Percentiles rank a stretch among this genome's conserved stretches.
These are phyloP conservation scores for Moxostoma hubbsi DNA, from an alignment of 2,797 vertebrate genomes.

Conservation along the genomic window DNA sequence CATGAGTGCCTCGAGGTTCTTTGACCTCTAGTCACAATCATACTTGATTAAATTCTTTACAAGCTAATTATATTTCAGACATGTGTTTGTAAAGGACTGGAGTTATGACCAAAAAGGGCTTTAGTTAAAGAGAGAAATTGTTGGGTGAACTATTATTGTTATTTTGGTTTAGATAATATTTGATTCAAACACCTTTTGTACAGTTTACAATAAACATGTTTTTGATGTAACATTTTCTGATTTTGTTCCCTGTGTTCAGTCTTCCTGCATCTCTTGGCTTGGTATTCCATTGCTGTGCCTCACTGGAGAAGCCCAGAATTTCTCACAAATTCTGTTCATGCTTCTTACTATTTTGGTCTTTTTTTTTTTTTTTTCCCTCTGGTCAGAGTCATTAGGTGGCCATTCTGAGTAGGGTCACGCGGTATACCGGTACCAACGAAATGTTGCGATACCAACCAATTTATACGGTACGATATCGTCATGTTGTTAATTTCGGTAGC, in stretches of 20 bases:
- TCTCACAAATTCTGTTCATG: too few species aligned
- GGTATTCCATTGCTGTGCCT: too few species aligned
- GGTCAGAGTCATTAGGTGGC: too few species aligned
- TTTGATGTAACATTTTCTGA: neutral
- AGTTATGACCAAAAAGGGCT: neutral
- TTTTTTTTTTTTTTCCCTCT: too few species aligned
- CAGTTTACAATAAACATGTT: constrained; percentile 26
- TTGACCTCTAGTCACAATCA: neutral
- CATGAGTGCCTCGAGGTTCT: neutral
- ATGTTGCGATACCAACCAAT: too few species aligned
- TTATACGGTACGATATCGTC: too few species aligned
- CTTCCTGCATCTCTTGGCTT: neutral
- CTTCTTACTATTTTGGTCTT: too few species aligned
- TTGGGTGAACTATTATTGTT: neutral
- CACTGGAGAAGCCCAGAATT: too few species aligned
- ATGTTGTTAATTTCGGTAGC: too few species aligned
- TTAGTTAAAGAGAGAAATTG: neutral
- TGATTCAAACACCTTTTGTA: constrained; percentile 11
- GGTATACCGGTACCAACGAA: too few species aligned
- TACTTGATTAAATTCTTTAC: neutral
- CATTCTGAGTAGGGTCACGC: too few species aligned
- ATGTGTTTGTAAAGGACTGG: neutral
- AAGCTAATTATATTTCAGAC: neutral
- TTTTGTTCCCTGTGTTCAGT: neutral
- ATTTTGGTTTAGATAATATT: neutral